Evolutionary conservation across 2,888 invertebrate species (phyloP).

Genomic region (Listrodromus nycthemerus): DNA sequence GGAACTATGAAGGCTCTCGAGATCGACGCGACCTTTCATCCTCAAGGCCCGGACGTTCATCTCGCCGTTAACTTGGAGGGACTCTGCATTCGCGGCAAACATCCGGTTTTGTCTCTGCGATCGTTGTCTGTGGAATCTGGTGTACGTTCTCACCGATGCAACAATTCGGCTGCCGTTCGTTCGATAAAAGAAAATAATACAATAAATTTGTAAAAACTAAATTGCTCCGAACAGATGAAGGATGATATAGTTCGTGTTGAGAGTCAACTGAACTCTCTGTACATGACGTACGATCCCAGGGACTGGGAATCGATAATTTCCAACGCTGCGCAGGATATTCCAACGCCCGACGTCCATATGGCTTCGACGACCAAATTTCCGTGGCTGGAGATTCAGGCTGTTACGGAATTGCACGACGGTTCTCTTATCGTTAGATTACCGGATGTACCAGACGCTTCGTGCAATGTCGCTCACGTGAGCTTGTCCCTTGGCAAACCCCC

Average conservation of each 20-base stretch:
- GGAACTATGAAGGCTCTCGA: slow-evolving; percentile 89
- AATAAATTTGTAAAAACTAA: not conserved
- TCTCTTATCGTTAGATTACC: slow-evolving; percentile 80
- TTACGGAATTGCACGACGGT: slow-evolving; percentile 81
- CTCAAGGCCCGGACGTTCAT: slow-evolving; percentile 75
- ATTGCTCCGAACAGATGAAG: slow-evolving; percentile 76
- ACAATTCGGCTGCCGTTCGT: not conserved
- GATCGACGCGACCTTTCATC: slow-evolving; percentile 84
- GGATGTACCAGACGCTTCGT: slow-evolving; percentile 83
- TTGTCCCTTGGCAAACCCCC: slow-evolving; percentile 85
- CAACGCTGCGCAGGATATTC: slow-evolving; percentile 72
- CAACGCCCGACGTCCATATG: slow-evolving; percentile 76
- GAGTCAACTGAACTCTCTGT: slow-evolving; percentile 87
- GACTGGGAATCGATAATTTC: slow-evolving; percentile 84
- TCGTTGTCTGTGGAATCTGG: slow-evolving; percentile 80
- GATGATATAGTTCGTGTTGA: slow-evolving; percentile 79
- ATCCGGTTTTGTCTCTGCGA: slow-evolving; percentile 80
- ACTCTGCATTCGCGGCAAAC: slow-evolving; percentile 80
- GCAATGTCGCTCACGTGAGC: slow-evolving; percentile 87
- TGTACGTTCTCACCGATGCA: slow-evolving; percentile 69
- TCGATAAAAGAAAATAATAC: not conserved
- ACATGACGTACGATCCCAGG: slow-evolving; percentile 89
- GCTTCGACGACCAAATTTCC: slow-evolving; percentile 77
- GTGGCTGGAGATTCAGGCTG: slow-evolving; percentile 78
- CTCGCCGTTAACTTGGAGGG: slow-evolving; percentile 80